Evolutionary conservation across 2,797 vertebrate genomes (phyloP).

Genomic region (Gymnopithys bicolor): DNA sequence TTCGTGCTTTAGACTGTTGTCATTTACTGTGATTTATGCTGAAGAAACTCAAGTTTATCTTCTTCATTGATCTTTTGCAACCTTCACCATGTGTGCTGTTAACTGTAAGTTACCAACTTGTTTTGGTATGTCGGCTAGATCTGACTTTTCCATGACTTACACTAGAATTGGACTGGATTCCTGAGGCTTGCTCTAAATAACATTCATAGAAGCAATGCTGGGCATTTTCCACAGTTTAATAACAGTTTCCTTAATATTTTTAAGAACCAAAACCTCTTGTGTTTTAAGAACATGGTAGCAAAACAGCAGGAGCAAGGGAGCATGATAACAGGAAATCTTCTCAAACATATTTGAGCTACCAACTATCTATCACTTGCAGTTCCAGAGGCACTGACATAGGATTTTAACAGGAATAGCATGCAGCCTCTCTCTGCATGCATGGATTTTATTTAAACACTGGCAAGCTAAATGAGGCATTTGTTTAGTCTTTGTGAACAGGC

Average conservation of each 20-base stretch:
- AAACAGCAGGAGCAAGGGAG: neutral
- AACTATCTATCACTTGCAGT: slow-evolving; percentile 32
- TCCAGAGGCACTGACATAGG: neutral
- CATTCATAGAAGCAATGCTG: neutral
- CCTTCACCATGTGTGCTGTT: neutral
- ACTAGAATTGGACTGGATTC: neutral
- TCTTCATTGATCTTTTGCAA: neutral
- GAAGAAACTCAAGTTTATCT: neutral
- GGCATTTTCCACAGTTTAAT: neutral
- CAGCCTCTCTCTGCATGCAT: neutral
- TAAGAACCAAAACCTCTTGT: neutral
- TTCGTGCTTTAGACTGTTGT: neutral
- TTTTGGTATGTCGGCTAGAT: neutral
- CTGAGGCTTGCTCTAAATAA: neutral
- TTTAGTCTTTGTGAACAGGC: neutral
- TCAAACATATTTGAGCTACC: slow-evolving; percentile 31
- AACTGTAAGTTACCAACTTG: neutral
- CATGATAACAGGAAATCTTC: slow-evolving; percentile 48
- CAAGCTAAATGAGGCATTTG: neutral
- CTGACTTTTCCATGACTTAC: neutral
- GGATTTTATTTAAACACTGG: neutral
- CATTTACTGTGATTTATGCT: neutral
- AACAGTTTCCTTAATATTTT: neutral
- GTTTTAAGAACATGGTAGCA: neutral
- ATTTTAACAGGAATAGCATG: neutral